Evolutionary conservation across 2,113 vertebrate genomes (phyloP).

Genomic region (Rissa tridactyla): DNA sequence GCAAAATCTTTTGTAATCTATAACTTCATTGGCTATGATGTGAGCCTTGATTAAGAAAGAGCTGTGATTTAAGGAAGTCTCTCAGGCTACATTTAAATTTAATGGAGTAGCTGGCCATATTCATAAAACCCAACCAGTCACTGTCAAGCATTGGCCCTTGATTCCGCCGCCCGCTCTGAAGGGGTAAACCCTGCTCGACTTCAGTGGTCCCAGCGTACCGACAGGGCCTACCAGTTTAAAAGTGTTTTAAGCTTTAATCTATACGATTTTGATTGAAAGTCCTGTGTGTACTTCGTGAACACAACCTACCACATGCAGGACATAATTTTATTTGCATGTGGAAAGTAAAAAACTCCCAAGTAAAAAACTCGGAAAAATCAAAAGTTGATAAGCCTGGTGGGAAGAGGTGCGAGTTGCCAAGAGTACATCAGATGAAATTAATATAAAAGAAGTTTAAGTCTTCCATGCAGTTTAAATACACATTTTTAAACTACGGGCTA

Average conservation of each 20-base stretch:
- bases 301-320: background rate
- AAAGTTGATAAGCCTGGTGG: background rate
- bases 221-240: background rate
- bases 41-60: background rate
- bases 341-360: background rate
- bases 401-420: background rate
- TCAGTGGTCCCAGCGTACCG: background rate
- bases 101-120: background rate
- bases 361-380: background rate
- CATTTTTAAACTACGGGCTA: background rate
- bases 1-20: background rate
- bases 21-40: background rate
- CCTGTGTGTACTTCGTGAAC: background rate
- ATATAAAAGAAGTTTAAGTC: background rate
- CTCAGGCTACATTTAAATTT: background rate
- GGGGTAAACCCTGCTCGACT: accelerated
- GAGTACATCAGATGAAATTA: background rate
- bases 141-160: background rate
- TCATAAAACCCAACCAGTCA: background rate
- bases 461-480: background rate
- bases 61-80: background rate
- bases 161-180: background rate
- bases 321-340: background rate
- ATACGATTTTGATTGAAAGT: background rate
- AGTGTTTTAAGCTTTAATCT: background rate